Percentiles rank a stretch among this genome's conserved stretches.
Evolutionary conservation across 2,888 invertebrate species (phyloP).

Genomic region (Caenorhabditis becei): DNA sequence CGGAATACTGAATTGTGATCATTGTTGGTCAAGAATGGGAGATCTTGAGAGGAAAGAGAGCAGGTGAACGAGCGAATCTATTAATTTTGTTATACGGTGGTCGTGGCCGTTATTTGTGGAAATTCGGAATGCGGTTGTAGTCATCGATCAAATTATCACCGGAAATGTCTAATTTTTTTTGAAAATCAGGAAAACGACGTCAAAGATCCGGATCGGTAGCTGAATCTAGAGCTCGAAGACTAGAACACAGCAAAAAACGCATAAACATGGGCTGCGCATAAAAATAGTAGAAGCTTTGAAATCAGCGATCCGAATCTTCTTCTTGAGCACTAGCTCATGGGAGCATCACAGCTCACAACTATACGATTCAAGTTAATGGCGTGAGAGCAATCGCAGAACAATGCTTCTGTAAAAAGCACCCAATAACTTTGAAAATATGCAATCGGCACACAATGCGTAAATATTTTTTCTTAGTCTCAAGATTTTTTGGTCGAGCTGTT

Average conservation of each 20-base stretch:
- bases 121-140: background rate
- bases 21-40: conserved; percentile 8
- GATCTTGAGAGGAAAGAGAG: background rate
- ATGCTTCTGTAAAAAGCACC: background rate
- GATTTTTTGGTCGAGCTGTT: conserved; percentile 1
- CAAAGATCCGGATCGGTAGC: background rate
- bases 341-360: background rate
- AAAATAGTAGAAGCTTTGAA: background rate
- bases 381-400: background rate
- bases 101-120: background rate
- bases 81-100: conserved; percentile 1
- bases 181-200: background rate
- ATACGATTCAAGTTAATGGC: background rate
- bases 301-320: background rate
- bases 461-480: background rate
- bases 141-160: background rate
- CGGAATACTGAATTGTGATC: conserved; percentile 38
- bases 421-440: background rate
- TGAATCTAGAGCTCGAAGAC: background rate
- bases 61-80: background rate
- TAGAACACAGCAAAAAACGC: background rate
- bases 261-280: background rate
- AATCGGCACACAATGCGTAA: too few relatives aligned
- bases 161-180: background rate
- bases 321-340: background rate